Conservation (phyloP, 1,140 invertebrate species). For the Nautilus pompilius region DNA sequence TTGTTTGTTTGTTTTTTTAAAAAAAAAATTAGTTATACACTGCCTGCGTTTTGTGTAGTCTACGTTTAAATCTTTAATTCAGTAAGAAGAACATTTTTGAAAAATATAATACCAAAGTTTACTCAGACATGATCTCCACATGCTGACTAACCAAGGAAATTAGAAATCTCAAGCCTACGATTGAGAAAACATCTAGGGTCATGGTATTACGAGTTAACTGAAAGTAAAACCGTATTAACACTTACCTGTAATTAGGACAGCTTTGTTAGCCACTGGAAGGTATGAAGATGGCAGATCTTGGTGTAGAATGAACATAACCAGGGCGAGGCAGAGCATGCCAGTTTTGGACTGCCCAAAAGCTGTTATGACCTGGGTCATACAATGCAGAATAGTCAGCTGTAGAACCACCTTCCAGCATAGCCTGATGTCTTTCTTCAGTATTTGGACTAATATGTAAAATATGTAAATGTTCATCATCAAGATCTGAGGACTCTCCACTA, state of each 20-base stretch:
- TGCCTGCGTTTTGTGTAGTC: too few relatives aligned
- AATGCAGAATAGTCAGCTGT: too few relatives aligned
- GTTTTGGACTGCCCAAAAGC: too few relatives aligned
- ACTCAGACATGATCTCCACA: background rate
- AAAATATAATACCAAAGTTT: background rate
- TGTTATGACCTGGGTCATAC: too few relatives aligned
- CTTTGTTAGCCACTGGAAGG: slow-evolving; percentile 8
- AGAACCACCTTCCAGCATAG: too few relatives aligned
- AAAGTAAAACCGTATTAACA: background rate
- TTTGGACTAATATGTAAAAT: too few relatives aligned
- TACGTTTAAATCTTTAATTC: background rate
- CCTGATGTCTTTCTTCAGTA: too few relatives aligned
- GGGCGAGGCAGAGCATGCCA: too few relatives aligned
- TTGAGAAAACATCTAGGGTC: background rate
- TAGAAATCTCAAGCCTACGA: background rate
- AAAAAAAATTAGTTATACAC: too few relatives aligned
- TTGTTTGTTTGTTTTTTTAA: too few relatives aligned
- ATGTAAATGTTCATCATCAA: too few relatives aligned
- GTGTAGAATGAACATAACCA: background rate
- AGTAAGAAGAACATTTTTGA: background rate
- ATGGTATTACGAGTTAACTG: background rate
- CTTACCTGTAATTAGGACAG: slow-evolving; percentile 27
- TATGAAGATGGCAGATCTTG: background rate
- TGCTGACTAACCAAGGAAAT: background rate
- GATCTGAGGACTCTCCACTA: too few relatives aligned